Base-by-base conservation (phyloP, 2,797 vertebrate species). In the Parauchenoglanis punctatus region DNA sequence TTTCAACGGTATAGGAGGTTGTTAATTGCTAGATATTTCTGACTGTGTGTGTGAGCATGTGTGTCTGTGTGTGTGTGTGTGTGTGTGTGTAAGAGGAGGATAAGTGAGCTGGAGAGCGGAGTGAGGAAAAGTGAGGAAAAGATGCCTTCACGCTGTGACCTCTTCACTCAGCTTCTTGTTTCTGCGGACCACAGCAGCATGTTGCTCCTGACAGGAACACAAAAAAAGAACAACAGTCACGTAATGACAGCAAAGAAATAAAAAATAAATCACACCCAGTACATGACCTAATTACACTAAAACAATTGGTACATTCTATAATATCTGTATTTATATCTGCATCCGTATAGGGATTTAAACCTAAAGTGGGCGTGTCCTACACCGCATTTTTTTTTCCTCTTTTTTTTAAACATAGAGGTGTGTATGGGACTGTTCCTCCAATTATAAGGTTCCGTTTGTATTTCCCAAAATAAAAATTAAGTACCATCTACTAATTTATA, bases 151-250 rank as follows among this genome's bases (percentile, higher is more conserved):
- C 94, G 97, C 97, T 86, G 96, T 97, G 95, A 97, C 95, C 94
- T 98, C 97, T 94, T 98, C 97, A 91, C 96, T 96, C 94, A 98
- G 94, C 95, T 98, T 97, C 96, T 99, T 99, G 97, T 99, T 99
- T 95, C 96, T 96, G 96, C 98, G 98, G 85, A 99, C 98, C 91
- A 97, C 93, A 0, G 95, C 97, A 10, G 98, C 98, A 0, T 96
- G 98, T 94, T 95, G 96, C 92, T 99, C 98, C 98, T 99, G 93
- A 85, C 40, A 81, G 63, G 59, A 10, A 46, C 70, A 23, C 87
- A 86, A 91, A 28, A 85, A 10, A 40, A 40, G 70, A 67, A 68
- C 31, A 20, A 73, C 28, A 63, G 58, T 87, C 49, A 77, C 10
- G 4, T 75, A 67, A 83, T 18, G 25, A 40, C 8, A 54, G 11